Evolutionary conservation across 2,113 vertebrate genomes (phyloP), one percentile per base, ranked within the genome.

Genomic region (Herpetotheres cachinnans): DNA sequence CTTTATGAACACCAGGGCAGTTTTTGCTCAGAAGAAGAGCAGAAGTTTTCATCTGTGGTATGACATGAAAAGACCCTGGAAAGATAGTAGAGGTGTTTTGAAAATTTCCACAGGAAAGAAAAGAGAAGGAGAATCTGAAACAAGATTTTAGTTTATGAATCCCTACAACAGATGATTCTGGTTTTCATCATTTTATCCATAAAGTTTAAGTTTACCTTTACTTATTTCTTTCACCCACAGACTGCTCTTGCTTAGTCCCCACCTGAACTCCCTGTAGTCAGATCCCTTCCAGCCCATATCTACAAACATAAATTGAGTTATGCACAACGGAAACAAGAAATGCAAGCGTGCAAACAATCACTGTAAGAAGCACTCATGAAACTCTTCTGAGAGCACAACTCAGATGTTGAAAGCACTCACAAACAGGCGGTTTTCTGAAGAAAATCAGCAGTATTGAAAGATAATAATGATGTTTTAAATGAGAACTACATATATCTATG

Each of bases 291-390:
- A 93, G 93, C 36, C 56, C 86, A 94, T 74, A 93, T 34, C 70
- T 62, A 70, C 81, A 95, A 89, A 67, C 62, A 56, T 34, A 90
- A 96, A 97, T 61, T 87, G 61, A 95, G 93, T 96, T 96, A 90
- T 22, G 5, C 34, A 46, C 52, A 52, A 66, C 70, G 79, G 88
- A 95, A 97, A 95, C 55, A 86, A 97, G 96, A 96, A 96, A 95
- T 36, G 52, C 69, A 92, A 80, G 77, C 40, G 21, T 87, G 61
- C 59, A 91, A 97, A 94, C 90, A 63, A 72, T 67, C 79, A 83
- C 66, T 89, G 69, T 81, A 86, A 96, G 82, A 79, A 97, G 65
- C 38, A 44, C 44, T 95, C 96, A 89, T 96, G 96, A 95, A 97
- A 95, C 76, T 73, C 89, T 91, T 97, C 47, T 21, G 87, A 97